phyloP scores from a whole-genome alignment of 2,797 vertebrate species.

The Tadarida brasiliensis region DNA sequence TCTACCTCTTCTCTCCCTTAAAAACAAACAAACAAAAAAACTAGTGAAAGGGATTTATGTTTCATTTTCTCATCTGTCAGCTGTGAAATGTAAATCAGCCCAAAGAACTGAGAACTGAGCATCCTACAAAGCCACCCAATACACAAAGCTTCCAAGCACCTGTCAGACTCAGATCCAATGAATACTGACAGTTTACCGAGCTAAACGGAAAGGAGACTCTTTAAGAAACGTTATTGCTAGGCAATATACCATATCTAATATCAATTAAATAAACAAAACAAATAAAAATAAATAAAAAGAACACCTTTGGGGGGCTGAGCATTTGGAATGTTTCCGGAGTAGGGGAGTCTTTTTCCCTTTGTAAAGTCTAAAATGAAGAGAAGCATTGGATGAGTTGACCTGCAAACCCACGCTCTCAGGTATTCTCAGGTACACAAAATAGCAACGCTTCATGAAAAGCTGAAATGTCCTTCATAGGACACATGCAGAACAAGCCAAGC shows the following conservation, averaged over 20 bases:
- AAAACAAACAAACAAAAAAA: neutral
- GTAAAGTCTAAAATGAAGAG: slow-evolving; percentile 99
- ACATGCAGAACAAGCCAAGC: slow-evolving; percentile 92
- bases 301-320: slow-evolving; percentile 99
- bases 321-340: slow-evolving; percentile 99
- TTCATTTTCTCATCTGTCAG: slow-evolving; percentile 27
- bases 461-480: slow-evolving; percentile 86
- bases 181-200: slow-evolving; percentile 65
- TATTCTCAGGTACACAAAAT: slow-evolving; percentile 81
- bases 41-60: neutral
- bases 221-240: slow-evolving; percentile 70
- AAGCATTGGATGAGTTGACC: slow-evolving; percentile 94
- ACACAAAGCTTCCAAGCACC: neutral
- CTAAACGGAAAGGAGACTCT: slow-evolving; percentile 74
- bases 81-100: neutral
- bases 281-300: slow-evolving; percentile 91
- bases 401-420: slow-evolving; percentile 83
- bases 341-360: slow-evolving; percentile 99
- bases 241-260: slow-evolving; percentile 78
- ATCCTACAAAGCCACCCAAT: neutral
- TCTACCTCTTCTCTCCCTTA: neutral
- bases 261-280: slow-evolving; percentile 83
- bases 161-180: slow-evolving; percentile 1
- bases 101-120: slow-evolving; percentile 10
- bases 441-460: slow-evolving; percentile 90